Conservation (phyloP, 2,113 vertebrate genomes). For the Rhinogobius similis region DNA sequence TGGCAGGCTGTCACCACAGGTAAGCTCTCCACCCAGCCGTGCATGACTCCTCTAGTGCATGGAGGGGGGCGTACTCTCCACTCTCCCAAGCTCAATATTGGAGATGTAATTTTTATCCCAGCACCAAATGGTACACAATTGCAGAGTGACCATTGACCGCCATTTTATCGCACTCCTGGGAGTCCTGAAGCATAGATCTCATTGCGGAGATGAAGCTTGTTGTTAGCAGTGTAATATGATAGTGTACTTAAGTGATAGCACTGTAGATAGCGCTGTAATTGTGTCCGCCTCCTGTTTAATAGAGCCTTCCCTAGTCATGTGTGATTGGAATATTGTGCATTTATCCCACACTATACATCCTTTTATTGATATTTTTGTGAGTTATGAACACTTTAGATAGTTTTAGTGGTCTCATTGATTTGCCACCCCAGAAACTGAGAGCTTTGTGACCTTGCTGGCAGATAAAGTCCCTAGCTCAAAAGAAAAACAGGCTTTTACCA, state of each 20-base stretch:
- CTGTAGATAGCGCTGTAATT: constrained; percentile 32
- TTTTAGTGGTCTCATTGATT: constrained; percentile 51
- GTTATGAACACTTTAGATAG: constrained; percentile 39
- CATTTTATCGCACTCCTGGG: constrained; percentile 57
- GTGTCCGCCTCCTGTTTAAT: constrained; percentile 38
- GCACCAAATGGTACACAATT: constrained; percentile 42
- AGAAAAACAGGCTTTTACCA: background rate
- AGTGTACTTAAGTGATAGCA: constrained; percentile 46
- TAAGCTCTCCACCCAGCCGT: constrained; percentile 77
- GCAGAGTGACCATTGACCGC: constrained; percentile 55
- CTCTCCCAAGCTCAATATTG: constrained; percentile 54
- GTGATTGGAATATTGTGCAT: constrained; percentile 40
- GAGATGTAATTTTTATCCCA: constrained; percentile 59
- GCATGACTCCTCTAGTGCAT: constrained; percentile 62
- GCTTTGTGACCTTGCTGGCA: constrained; percentile 28
- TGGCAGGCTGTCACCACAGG: constrained; percentile 98
- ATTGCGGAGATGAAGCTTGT: constrained; percentile 36
- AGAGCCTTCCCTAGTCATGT: constrained; percentile 29
- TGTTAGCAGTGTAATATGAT: constrained; percentile 51
- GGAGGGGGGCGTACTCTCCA: constrained; percentile 26
- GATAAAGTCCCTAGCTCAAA: constrained; percentile 5
- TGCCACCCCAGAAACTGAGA: constrained; percentile 18
- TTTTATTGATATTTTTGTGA: constrained; percentile 52
- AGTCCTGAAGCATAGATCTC: constrained; percentile 47
- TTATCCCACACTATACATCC: constrained; percentile 26